These are phyloP conservation scores for Bursaphelenchus okinawaensis DNA, from an alignment of 2,888 invertebrate genomes.

Conservation along the genomic window DNA sequence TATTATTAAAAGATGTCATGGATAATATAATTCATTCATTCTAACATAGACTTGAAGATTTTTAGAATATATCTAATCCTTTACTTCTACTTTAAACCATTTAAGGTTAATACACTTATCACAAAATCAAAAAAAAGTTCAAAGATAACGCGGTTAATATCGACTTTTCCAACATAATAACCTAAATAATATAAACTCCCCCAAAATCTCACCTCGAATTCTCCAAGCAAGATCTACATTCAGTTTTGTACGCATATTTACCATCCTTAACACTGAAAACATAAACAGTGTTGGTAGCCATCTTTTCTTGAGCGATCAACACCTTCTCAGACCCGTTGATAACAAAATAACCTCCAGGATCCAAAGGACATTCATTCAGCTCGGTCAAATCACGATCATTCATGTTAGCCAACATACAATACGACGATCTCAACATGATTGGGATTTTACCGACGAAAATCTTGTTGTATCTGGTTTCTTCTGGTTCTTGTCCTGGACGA, in stretches of 20 bases:
- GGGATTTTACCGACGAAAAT: constrained; percentile 84
- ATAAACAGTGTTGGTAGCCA: constrained; percentile 99
- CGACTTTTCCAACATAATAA: constrained; percentile 12
- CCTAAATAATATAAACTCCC: no score
- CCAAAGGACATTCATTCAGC: constrained; percentile 95
- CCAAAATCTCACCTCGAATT: constrained; percentile 65
- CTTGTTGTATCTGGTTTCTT: constrained; percentile 71
- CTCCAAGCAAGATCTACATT: constrained; percentile 88
- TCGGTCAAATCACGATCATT: constrained; percentile 98
- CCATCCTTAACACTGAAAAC: constrained; percentile 99
- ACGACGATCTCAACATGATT: constrained; percentile 95
- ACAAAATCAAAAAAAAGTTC: background rate
- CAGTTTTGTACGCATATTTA: constrained; percentile 96
- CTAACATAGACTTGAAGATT: no score
- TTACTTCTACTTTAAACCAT: no score
- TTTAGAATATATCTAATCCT: background rate
- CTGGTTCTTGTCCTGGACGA: constrained; percentile 77
- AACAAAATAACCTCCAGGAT: constrained; percentile 96
- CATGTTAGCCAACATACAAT: constrained; percentile 85
- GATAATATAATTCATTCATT: constrained; percentile 11
- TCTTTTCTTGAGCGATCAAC: constrained; percentile 97
- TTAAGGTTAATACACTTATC: no score
- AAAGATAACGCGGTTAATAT: background rate
- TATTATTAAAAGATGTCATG: background rate
- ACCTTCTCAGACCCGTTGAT: constrained; percentile 98